Percentiles rank a stretch among this genome's conserved stretches.
Conservation (phyloP, 2,797 vertebrate genomes). For the Prionace glauca region DNA sequence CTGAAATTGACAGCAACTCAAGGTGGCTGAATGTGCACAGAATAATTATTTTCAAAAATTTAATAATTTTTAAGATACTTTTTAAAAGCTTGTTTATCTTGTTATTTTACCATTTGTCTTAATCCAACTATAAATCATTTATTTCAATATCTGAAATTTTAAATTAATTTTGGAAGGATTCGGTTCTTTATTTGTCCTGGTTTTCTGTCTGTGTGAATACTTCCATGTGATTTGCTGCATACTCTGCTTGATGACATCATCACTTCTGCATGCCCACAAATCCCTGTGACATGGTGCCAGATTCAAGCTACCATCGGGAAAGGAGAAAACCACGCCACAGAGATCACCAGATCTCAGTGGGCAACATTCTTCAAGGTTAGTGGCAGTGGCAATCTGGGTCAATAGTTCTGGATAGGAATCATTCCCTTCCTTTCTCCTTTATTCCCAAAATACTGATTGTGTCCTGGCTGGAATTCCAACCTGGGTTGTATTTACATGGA, state of each 20-base stretch:
- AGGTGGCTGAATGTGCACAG: not conserved
- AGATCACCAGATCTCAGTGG: no score
- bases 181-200: not conserved
- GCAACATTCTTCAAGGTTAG: no score
- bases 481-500: not conserved
- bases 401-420: not conserved
- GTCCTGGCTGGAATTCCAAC: not conserved
- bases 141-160: not conserved
- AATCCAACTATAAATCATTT: not conserved
- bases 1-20: not conserved
- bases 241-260: no score
- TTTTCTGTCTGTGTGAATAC: not conserved
- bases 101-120: not conserved
- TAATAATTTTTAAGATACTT: not conserved
- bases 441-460: not conserved
- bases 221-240: no score
- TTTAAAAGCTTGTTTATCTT: not conserved
- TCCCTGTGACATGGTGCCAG: no score
- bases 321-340: no score
- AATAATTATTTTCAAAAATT: no score
- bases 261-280: no score
- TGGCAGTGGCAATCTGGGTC: no score
- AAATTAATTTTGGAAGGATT: no score
- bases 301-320: no score
- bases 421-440: not conserved